phyloP scores from a whole-genome alignment of 2,888 invertebrate genomes.

The Dynastes maya region DNA sequence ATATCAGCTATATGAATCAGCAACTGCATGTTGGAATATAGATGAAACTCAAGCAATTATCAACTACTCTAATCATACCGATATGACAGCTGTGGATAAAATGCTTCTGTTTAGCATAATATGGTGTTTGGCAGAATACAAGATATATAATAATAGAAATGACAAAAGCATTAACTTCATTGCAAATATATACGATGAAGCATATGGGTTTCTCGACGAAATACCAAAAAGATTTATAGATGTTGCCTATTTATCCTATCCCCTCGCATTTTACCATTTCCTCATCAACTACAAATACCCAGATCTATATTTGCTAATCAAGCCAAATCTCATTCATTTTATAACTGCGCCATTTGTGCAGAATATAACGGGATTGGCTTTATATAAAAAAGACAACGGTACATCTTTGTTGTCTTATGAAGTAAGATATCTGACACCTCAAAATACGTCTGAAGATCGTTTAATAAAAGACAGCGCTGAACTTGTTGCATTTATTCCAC shows the following conservation, averaged over 20 bases:
- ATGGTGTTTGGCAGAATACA: not conserved
- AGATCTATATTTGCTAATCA: not conserved
- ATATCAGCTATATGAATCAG: not conserved
- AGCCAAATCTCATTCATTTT: conserved; percentile 20
- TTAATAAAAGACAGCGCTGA: not conserved
- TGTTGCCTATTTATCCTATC: not conserved
- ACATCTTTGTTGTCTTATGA: conserved; percentile 11
- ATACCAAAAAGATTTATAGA: conserved; percentile 1
- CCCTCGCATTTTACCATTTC: conserved; percentile 1
- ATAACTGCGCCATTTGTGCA: not conserved
- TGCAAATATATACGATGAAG: conserved; percentile 6
- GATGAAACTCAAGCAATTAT: conserved; percentile 7
- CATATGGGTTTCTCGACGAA: not conserved
- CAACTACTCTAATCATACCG: not conserved
- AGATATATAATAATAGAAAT: not conserved
- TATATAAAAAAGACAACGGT: not conserved
- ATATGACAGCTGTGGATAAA: conserved; percentile 8
- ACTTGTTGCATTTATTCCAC: not conserved
- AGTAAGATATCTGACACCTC: conserved; percentile 5
- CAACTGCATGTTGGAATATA: conserved; percentile 17
- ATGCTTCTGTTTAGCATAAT: conserved; percentile 2
- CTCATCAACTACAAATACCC: not conserved
- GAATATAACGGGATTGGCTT: not conserved
- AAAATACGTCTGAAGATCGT: conserved; percentile 3
- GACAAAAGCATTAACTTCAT: not conserved